Evolutionary conservation across 64 coral and sea anemone species (phyloP).

Genomic region (Hydrozoanthus tunicans): DNA sequence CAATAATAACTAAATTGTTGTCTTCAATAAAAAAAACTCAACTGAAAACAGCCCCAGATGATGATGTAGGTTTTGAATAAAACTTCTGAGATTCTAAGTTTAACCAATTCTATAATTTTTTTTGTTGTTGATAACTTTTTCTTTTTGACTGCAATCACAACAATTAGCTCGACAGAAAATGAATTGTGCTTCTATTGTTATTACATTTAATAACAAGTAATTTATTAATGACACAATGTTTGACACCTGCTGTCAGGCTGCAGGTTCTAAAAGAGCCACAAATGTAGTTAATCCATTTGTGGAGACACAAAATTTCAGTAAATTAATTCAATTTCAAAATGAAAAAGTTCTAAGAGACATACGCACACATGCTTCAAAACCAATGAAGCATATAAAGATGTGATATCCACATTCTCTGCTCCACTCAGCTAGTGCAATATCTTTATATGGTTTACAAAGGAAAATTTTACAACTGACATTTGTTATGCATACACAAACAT

Average conservation of each 20-base stretch:
- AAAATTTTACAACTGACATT: not conserved
- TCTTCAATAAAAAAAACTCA: too few species aligned
- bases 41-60: too few species aligned
- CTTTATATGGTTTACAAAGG: not conserved
- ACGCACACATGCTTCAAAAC: not conserved
- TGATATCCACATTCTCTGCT: too few species aligned
- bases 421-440: not conserved
- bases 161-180: not conserved
- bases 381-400: not conserved
- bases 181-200: not conserved
- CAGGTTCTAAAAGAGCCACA: constrained; percentile 25
- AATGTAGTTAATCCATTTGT: constrained; percentile 20
- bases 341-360: not conserved
- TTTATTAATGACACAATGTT: constrained; percentile 28
- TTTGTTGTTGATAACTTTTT: too few species aligned
- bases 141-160: not conserved
- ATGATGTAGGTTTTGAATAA: too few species aligned
- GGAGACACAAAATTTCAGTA: not conserved
- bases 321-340: not conserved
- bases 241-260: constrained; percentile 18
- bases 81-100: too few species aligned
- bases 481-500: constrained; percentile 37
- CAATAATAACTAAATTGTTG: too few species aligned
- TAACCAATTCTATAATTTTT: too few species aligned
- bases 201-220: constrained; percentile 29